These are phyloP conservation scores for Siphamia tubifer DNA, from an alignment of 2,113 vertebrate species.

Conservation along the genomic window DNA sequence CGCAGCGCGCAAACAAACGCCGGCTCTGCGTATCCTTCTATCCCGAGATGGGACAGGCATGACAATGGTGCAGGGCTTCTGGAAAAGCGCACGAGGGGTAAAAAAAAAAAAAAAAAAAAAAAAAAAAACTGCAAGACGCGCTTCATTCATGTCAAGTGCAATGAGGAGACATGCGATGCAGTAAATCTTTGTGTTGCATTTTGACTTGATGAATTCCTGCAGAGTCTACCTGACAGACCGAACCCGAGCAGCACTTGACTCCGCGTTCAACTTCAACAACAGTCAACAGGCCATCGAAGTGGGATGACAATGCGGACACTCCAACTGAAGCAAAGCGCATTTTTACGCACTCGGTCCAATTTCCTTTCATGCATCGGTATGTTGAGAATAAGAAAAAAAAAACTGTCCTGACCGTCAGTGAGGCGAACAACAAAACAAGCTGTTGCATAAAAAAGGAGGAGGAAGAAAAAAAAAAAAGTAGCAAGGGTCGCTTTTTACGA, in stretches of 20 bases:
- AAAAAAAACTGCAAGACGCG: neutral
- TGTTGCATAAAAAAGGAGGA: constrained; percentile 55
- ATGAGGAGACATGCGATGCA: neutral
- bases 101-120: too few species aligned
- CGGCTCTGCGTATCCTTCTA: constrained; percentile 49
- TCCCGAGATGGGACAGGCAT: constrained; percentile 62
- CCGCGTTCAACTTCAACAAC: constrained; percentile 64
- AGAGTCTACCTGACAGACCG: constrained; percentile 48
- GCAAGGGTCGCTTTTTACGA: constrained; percentile 22
- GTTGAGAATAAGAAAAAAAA: neutral
- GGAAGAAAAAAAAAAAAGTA: constrained; percentile 48
- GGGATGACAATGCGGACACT: constrained; percentile 41
- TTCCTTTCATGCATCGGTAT: neutral
- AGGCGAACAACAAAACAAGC: constrained; percentile 51
- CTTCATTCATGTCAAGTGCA: neutral
- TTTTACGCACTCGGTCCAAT: neutral
- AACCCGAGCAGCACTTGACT: constrained; percentile 65
- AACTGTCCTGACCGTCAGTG: neutral
- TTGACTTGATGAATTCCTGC: constrained; percentile 32
- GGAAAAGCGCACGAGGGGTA: neutral
- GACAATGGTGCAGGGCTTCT: constrained; percentile 36
- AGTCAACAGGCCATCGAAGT: constrained; percentile 37
- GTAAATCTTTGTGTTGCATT: neutral
- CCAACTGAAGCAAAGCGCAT: neutral
- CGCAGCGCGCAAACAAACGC: constrained; percentile 35